A percentile compares a stretch with the other conserved stretches of the same genome.
These are phyloP conservation scores for Eremobia ochroleuca DNA, from an alignment of 2,888 invertebrate species.

Conservation along the genomic window DNA sequence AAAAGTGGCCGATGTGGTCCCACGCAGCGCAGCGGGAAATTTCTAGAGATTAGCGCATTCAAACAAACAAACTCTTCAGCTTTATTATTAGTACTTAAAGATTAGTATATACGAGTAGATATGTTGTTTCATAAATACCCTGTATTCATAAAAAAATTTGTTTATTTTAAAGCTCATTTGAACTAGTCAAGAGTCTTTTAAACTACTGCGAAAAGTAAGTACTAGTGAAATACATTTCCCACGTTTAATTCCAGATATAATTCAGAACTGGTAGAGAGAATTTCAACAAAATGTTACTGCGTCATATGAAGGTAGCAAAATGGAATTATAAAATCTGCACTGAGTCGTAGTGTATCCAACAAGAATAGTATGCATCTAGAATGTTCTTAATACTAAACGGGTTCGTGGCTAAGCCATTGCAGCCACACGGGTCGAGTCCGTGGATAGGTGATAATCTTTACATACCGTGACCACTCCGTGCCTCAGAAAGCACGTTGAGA, in stretches of 20 bases:
- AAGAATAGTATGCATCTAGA: constrained; percentile 21
- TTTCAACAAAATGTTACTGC: constrained; percentile 39
- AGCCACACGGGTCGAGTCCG: not conserved
- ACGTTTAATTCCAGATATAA: constrained; percentile 31
- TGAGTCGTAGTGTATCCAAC: constrained; percentile 17
- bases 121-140: not conserved
- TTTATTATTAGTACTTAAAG: no score
- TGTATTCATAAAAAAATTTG: not conserved
- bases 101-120: no score
- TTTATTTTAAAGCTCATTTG: not conserved
- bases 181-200: not conserved
- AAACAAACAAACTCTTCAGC: no score
- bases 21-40: no score
- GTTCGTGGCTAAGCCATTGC: not conserved
- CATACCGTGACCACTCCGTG: not conserved
- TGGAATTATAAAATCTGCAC: constrained; percentile 36
- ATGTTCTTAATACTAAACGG: not conserved
- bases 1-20: no score
- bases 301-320: constrained; percentile 35
- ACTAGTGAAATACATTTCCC: constrained; percentile 24
- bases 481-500: not conserved
- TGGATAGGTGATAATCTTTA: not conserved
- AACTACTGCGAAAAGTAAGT: not conserved
- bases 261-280: constrained; percentile 33
- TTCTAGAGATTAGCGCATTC: no score